A percentile compares a stretch with the other conserved stretches of the same genome.
phyloP scores from a whole-genome alignment of 2,113 vertebrate species.

The Arvicanthis niloticus region DNA sequence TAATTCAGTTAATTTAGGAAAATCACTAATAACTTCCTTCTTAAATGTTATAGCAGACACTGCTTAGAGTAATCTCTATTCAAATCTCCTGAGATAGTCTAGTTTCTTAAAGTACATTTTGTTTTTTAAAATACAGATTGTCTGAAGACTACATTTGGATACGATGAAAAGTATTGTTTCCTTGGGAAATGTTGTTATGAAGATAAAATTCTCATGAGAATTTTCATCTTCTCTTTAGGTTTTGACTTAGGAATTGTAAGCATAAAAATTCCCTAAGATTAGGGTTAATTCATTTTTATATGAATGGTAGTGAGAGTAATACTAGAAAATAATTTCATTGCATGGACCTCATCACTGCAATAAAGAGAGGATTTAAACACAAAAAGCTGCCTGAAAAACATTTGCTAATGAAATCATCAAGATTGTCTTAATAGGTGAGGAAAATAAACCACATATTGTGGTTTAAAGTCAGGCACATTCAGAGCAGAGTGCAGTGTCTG shows the following conservation, averaged over 20 bases:
- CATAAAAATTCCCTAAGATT: not conserved
- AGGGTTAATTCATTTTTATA: not conserved
- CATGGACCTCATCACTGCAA: not conserved
- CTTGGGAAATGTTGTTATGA: not conserved
- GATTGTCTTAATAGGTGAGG: not conserved
- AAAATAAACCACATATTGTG: not conserved
- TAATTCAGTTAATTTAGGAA: not conserved
- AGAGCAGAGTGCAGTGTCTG: not conserved
- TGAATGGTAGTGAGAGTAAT: not conserved
- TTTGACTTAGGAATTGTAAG: not conserved
- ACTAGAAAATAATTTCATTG: not conserved
- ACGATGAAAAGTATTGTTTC: not conserved
- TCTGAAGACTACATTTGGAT: not conserved
- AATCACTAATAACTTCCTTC: not conserved
- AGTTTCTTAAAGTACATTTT: not conserved
- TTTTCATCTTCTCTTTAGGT: not conserved
- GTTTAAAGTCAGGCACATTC: not conserved
- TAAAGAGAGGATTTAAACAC: not conserved
- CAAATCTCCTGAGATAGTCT: not conserved
- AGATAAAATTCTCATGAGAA: not conserved
- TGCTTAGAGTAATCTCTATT: not conserved
- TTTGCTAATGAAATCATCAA: not conserved
- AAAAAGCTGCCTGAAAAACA: not conserved
- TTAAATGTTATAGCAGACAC: not conserved
- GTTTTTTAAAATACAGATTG: not conserved